Evolutionary conservation across 1,140 invertebrate genomes (phyloP).

Genomic region (Dreissena polymorpha): DNA sequence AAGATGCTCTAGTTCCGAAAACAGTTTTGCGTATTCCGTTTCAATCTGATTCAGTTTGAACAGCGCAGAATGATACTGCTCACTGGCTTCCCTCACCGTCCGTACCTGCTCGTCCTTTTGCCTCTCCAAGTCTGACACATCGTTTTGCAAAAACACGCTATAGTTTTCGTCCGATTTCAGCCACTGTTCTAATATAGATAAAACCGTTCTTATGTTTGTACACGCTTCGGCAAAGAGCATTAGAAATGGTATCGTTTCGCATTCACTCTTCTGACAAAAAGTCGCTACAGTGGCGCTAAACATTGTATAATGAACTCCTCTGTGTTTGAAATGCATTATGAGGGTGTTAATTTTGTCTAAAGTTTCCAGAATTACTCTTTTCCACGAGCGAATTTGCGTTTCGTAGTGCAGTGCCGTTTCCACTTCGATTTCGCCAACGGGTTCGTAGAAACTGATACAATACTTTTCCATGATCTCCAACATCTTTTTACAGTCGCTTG

Average conservation of each 20-base stretch:
- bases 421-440: slow-evolving; percentile 57
- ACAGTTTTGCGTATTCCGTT: slow-evolving; percentile 47
- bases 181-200: slow-evolving; percentile 64
- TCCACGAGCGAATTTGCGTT: slow-evolving; percentile 61
- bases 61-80: slow-evolving; percentile 61
- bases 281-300: slow-evolving; percentile 55
- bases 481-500: slow-evolving; percentile 54
- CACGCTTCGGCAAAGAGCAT: slow-evolving; percentile 68
- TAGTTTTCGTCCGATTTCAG: slow-evolving; percentile 70
- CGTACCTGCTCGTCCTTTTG: slow-evolving; percentile 61
- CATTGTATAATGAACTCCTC: slow-evolving; percentile 42
- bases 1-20: slow-evolving; percentile 50
- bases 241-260: slow-evolving; percentile 65
- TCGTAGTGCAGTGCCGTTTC: slow-evolving; percentile 67
- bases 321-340: slow-evolving; percentile 37
- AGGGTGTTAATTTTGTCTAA: slow-evolving; percentile 48
- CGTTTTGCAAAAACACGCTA: slow-evolving; percentile 64
- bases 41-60: slow-evolving; percentile 63
- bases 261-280: slow-evolving; percentile 60
- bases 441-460: slow-evolving; percentile 69
- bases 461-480: slow-evolving; percentile 61
- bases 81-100: slow-evolving; percentile 55
- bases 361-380: slow-evolving; percentile 45
- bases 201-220: slow-evolving; percentile 63
- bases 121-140: slow-evolving; percentile 64